Conservation (phyloP, 1,140 invertebrate species). For the Zaprionus africanus region DNA sequence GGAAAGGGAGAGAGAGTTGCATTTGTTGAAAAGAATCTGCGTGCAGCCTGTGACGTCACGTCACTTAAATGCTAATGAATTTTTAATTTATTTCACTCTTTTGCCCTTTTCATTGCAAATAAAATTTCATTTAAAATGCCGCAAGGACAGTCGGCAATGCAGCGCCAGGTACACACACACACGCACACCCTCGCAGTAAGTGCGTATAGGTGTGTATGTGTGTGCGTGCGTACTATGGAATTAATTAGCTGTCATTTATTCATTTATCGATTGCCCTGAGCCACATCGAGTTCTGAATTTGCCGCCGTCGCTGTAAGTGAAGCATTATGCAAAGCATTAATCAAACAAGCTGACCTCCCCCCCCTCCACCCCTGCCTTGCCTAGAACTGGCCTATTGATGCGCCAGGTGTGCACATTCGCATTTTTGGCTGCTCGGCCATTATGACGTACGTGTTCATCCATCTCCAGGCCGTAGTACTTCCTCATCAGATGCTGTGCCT, state of each 20-base stretch:
- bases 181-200: neutral
- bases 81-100: constrained; percentile 67
- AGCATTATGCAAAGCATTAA: constrained; percentile 55
- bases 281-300: neutral
- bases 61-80: constrained; percentile 71
- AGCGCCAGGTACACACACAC: constrained; percentile 23
- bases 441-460: neutral
- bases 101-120: constrained; percentile 45
- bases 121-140: constrained; percentile 69
- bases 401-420: constrained; percentile 31
- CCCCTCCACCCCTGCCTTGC: no score
- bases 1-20: neutral
- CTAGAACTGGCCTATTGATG: neutral
- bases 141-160: constrained; percentile 66
- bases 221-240: constrained; percentile 24
- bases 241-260: constrained; percentile 80
- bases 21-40: constrained; percentile 19
- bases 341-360: constrained; percentile 64
- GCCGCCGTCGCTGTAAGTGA: no score
- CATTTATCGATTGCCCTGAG: constrained; percentile 62
- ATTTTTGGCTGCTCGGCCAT: constrained; percentile 1
- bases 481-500: constrained; percentile 35
- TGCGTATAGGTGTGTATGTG: neutral
- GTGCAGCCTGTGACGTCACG: constrained; percentile 23
- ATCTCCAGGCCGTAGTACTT: constrained; percentile 28